Evolutionary conservation across 2,113 vertebrate species (phyloP).

Genomic region (Oryzias woworae): DNA sequence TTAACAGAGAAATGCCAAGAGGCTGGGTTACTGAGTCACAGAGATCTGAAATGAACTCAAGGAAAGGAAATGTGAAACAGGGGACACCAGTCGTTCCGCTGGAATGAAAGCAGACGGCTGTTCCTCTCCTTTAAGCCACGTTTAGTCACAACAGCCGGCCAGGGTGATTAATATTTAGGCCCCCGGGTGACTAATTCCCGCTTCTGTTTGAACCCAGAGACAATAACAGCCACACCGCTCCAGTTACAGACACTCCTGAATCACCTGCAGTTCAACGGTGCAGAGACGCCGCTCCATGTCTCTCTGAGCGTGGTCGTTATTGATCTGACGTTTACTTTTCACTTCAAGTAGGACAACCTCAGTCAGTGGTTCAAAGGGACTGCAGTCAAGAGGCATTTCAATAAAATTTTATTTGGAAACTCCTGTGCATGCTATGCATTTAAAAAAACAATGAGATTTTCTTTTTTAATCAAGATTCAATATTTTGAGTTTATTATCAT

Average conservation of each 20-base stretch:
- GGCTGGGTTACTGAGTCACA: constrained; percentile 20
- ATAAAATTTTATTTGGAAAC: too few relatives aligned
- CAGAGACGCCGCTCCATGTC: constrained; percentile 18
- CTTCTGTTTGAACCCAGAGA: constrained; percentile 44
- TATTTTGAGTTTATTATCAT: too few relatives aligned
- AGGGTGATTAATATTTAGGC: constrained; percentile 54
- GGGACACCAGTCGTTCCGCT: constrained; percentile 23
- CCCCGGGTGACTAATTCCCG: constrained; percentile 56
- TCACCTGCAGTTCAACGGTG: constrained; percentile 30
- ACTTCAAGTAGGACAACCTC: constrained; percentile 16
- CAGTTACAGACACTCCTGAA: constrained; percentile 28
- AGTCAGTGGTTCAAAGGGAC: too few relatives aligned
- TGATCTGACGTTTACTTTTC: constrained; percentile 26
- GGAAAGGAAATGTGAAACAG: constrained; percentile 8
- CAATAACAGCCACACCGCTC: constrained; percentile 39
- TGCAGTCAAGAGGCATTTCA: too few relatives aligned
- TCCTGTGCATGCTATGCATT: too few relatives aligned
- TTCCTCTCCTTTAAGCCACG: constrained; percentile 21
- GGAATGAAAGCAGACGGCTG: constrained; percentile 33
- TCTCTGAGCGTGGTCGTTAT: constrained; percentile 12
- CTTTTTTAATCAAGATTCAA: too few relatives aligned
- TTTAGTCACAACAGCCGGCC: constrained; percentile 33
- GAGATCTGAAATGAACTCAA: constrained; percentile 11
- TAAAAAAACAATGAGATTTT: too few relatives aligned
- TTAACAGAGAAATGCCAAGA: constrained; percentile 14